Evolutionary conservation across 1,140 invertebrate genomes (phyloP).

Genomic region (Drosophila paulistorum): DNA sequence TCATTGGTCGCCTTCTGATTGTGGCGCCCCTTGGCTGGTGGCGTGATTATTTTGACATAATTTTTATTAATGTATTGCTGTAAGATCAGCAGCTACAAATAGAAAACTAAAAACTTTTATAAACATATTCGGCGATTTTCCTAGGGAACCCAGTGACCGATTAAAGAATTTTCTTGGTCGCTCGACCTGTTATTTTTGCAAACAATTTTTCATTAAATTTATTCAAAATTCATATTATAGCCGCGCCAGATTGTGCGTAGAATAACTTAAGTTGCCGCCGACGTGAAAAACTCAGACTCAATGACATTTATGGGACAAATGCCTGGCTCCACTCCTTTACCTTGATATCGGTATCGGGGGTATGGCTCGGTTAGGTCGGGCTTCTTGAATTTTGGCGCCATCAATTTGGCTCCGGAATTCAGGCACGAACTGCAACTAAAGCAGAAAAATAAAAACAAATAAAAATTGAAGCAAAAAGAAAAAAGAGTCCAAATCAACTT

Average conservation of each 20-base stretch:
- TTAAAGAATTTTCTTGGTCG: constrained; percentile 44
- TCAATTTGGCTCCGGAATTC: constrained; percentile 77
- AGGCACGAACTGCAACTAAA: constrained; percentile 46
- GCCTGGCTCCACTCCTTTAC: constrained; percentile 66
- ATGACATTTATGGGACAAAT: constrained; percentile 80
- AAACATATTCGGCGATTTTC: background rate
- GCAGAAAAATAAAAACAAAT: constrained; percentile 21
- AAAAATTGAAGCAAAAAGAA: constrained; percentile 19
- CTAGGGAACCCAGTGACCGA: constrained; percentile 63
- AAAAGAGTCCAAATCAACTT: constrained; percentile 48
- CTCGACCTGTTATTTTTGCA: constrained; percentile 37
- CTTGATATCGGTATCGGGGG: constrained; percentile 14
- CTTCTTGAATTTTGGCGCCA: constrained; percentile 78
- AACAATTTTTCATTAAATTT: constrained; percentile 74
- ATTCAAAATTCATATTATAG: constrained; percentile 79
- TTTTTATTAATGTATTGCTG: constrained; percentile 65
- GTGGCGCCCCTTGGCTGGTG: constrained; percentile 32
- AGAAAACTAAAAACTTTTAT: constrained; percentile 2
- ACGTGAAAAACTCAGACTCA: constrained; percentile 73
- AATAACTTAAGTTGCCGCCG: constrained; percentile 66
- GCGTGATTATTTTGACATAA: constrained; percentile 77
- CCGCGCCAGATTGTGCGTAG: constrained; percentile 57
- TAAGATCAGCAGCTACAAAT: constrained; percentile 32
- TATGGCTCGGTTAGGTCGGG: constrained; percentile 31
- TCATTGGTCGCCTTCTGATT: constrained; percentile 31